These are phyloP conservation scores for Epinephelus lanceolatus DNA, from an alignment of 2,113 vertebrate genomes.

Conservation along the genomic window DNA sequence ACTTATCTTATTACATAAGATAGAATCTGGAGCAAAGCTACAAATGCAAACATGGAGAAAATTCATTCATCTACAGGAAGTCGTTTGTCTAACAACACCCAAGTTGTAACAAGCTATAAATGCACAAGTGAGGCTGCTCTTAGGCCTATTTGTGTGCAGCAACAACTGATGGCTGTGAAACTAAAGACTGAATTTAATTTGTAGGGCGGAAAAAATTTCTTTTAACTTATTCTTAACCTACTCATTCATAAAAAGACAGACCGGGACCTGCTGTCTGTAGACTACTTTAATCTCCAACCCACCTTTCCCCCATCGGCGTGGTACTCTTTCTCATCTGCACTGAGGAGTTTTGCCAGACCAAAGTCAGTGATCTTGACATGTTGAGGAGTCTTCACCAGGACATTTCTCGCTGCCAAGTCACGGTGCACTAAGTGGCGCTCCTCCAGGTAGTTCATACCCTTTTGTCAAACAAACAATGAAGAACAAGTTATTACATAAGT, in stretches of 20 bases:
- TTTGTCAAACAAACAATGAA: slow-evolving; percentile 48
- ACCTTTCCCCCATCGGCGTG: slow-evolving; percentile 97
- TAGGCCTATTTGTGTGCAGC: background rate
- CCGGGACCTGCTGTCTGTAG: background rate
- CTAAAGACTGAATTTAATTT: background rate
- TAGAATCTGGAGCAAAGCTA: slow-evolving; percentile 42
- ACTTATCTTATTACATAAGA: slow-evolving; percentile 46
- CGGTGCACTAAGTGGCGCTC: slow-evolving; percentile 96
- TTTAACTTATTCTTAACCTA: too few species aligned
- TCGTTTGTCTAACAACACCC: background rate
- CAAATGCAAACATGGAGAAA: slow-evolving; percentile 16
- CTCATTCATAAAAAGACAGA: background rate
- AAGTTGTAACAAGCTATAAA: background rate
- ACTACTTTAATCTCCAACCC: slow-evolving; percentile 12
- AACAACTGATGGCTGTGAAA: background rate
- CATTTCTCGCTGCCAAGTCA: slow-evolving; percentile 96
- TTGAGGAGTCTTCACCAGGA: slow-evolving; percentile 96
- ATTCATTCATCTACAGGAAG: slow-evolving; percentile 30
- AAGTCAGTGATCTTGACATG: slow-evolving; percentile 99
- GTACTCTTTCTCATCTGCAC: slow-evolving; percentile 95
- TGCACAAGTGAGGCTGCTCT: background rate
- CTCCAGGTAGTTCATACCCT: slow-evolving; percentile 99
- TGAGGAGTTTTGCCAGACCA: slow-evolving; percentile 95
- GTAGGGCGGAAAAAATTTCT: background rate
- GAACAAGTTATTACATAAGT: slow-evolving; percentile 8